Evolutionary conservation across 1,140 invertebrate species (phyloP), one percentile per base, ranked within the genome.

Genomic region (Pachypsylla venusta): DNA sequence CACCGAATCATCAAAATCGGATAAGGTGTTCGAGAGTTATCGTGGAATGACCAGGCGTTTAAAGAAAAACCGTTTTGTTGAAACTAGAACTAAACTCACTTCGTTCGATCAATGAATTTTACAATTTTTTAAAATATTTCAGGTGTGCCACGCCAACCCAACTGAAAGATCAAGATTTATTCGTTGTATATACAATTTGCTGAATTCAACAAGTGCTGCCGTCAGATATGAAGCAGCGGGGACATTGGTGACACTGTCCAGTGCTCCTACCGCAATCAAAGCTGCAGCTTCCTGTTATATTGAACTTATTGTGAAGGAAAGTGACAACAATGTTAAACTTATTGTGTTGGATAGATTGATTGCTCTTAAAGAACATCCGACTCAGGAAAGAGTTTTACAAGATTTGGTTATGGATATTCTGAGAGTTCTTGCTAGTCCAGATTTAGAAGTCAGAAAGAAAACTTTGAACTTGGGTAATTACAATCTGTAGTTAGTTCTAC

Each of bases 301-400:
- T 67, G 96, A 99, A 68, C 75, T 99, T 61, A 93, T 99, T 62
- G 87, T 98, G 2, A 98, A 98, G 75, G 96, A 99, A 74, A 97
- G 93, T 73, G 97, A 99, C 71, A 99, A 99, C 73, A 99, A 99
- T 78, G 95, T 99, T 0, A 99, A 99, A 75, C 76, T 99, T 53
- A 99, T 99, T 66, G 95, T 99, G 1, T 76, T 99, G 60, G 95
- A 98, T 70, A 83, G 94, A 53, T 76, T 99, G 56, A 87, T 96
- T 65, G 84, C 86, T 1, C 79, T 99, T 67, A 87, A 87, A 64
- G 88, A 90, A 48, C 81, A 83, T 67, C 85, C 90, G 22, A 80
- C 83, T 53, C 89, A 93, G 69, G 92, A 96, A 70, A 81, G 91
- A 70, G 90, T 98, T 0, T 78, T 99, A 59, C 93, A 96, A 73